Percentiles rank a stretch among this genome's conserved stretches.
phyloP scores from a whole-genome alignment of 2,113 vertebrate genomes.

The Herpailurus yagouaroundi region DNA sequence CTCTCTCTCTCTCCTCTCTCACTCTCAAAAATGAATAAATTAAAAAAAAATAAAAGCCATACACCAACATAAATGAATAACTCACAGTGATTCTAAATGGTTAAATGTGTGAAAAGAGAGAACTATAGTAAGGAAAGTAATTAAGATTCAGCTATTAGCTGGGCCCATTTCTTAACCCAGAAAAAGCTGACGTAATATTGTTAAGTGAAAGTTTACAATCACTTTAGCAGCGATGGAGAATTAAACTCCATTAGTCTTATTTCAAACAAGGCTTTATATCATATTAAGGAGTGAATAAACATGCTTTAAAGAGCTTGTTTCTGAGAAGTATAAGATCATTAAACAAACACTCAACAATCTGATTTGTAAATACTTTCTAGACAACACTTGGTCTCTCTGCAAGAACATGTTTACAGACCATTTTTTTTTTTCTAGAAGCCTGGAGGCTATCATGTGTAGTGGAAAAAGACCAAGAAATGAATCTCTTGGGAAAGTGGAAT shows the following conservation, averaged over 20 bases:
- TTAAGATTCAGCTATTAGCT: not conserved
- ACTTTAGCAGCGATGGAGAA: not conserved
- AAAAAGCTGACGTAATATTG: not conserved
- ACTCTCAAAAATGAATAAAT: too few species aligned
- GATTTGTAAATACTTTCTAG: not conserved
- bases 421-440: not conserved
- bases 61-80: not conserved
- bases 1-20: too few species aligned
- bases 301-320: not conserved
- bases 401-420: not conserved
- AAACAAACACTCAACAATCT: not conserved
- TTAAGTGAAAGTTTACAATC: not conserved
- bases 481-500: not conserved
- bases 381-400: not conserved
- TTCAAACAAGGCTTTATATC: not conserved
- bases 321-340: not conserved
- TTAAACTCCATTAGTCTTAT: not conserved
- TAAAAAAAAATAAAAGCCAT: not conserved
- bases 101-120: not conserved
- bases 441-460: fast-evolving
- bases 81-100: not conserved
- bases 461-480: not conserved
- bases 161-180: not conserved
- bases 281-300: not conserved
- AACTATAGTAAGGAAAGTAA: not conserved